Conservation (phyloP, 2,888 invertebrate species). For the Heteromyza rotundicornis region DNA sequence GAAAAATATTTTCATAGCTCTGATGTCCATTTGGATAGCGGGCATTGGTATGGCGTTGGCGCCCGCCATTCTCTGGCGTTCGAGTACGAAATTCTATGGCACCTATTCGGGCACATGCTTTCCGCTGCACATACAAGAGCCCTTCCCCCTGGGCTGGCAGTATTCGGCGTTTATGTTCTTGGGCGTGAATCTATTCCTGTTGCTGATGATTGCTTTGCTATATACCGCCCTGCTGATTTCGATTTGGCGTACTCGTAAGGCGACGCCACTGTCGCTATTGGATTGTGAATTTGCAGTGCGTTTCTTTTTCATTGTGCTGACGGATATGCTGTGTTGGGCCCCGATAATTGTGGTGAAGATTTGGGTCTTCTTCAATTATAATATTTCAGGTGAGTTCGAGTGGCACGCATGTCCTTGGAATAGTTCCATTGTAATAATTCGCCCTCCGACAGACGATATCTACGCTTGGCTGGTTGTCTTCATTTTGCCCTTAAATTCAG, state of each 20-base stretch:
- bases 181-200: conserved; percentile 68
- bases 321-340: conserved; percentile 75
- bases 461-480: conserved; percentile 74
- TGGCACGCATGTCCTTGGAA: background rate
- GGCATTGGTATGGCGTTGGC: conserved; percentile 69
- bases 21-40: conserved; percentile 68
- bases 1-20: conserved; percentile 64
- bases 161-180: conserved; percentile 75
- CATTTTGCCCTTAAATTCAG: conserved; percentile 71
- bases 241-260: conserved; percentile 69
- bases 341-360: conserved; percentile 73
- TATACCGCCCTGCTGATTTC: conserved; percentile 71
- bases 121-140: conserved; percentile 73
- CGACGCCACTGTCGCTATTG: conserved; percentile 66
- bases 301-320: conserved; percentile 74
- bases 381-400: conserved; percentile 65
- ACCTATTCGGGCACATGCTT: conserved; percentile 72
- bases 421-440: background rate
- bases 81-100: conserved; percentile 70
- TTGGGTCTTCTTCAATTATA: conserved; percentile 66
- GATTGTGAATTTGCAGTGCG: conserved; percentile 71
- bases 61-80: conserved; percentile 69
- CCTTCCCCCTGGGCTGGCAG: conserved; percentile 72
- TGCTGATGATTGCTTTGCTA: conserved; percentile 67
- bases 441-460: conserved; percentile 64